Conservation (phyloP, 2,797 vertebrate species). For the Hybognathus amarus region DNA sequence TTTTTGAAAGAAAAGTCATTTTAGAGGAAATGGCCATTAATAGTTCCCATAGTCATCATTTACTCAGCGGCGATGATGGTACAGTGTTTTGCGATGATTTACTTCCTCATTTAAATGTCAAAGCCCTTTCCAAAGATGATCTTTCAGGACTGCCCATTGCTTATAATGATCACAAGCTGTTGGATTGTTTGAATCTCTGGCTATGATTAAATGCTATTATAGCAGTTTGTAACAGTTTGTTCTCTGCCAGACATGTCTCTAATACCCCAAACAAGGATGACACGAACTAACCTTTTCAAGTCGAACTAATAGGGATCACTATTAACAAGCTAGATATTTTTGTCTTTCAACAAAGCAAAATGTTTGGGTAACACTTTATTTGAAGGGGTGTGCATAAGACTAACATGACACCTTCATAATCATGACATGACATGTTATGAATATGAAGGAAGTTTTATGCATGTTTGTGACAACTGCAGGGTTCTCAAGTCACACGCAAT, state of each 20-base stretch:
- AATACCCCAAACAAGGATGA: slow-evolving; percentile 7
- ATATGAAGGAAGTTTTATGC: no score
- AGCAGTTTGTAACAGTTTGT: background rate
- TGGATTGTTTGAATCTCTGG: background rate
- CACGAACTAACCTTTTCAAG: slow-evolving; percentile 24
- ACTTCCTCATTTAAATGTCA: slow-evolving; percentile 20
- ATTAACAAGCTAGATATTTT: background rate
- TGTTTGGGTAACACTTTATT: background rate
- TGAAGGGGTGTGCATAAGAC: no score
- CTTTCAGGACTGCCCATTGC: background rate
- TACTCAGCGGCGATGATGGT: background rate
- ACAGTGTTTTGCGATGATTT: slow-evolving; percentile 9
- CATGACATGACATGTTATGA: no score
- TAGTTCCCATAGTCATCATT: background rate
- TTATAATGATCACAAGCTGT: background rate
- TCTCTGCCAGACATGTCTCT: background rate
- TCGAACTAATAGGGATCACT: background rate
- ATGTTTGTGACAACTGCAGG: no score
- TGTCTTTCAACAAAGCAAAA: background rate
- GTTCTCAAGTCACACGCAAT: no score
- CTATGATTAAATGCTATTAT: slow-evolving; percentile 19
- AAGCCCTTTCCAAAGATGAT: background rate
- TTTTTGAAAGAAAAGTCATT: background rate
- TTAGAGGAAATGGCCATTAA: background rate
- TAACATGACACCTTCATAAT: no score